Conservation (phyloP, 2,797 vertebrate genomes). For the Muscicapa comitata region DNA sequence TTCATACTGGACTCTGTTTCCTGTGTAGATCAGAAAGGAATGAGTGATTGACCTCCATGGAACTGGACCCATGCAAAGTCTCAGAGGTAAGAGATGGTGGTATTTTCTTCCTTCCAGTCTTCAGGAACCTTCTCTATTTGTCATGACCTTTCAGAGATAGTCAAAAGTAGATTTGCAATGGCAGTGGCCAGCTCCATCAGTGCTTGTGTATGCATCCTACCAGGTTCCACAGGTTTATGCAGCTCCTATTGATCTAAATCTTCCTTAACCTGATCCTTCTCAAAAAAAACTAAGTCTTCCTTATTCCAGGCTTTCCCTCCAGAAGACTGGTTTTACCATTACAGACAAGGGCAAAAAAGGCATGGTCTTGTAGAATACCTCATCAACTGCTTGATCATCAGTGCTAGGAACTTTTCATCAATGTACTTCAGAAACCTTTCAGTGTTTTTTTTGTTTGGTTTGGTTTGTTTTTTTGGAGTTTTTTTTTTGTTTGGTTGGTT, state of each 20-base stretch:
- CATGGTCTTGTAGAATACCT: neutral
- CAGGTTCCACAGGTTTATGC: neutral
- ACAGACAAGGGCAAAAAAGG: neutral
- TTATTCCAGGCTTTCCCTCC: neutral
- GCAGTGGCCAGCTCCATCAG: accelerated
- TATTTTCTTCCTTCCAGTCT: neutral
- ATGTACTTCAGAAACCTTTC: accelerated
- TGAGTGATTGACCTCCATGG: neutral
- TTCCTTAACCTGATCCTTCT: neutral
- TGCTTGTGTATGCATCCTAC: neutral
- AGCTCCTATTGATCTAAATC: neutral
- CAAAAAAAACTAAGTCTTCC: neutral
- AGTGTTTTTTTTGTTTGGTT: neutral
- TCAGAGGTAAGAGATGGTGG: neutral
- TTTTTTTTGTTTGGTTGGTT: neutral
- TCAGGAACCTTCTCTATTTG: neutral
- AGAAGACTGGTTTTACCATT: neutral
- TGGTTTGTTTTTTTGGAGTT: too few relatives aligned
- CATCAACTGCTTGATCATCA: neutral
- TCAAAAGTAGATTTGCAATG: neutral
- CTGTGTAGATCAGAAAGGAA: neutral
- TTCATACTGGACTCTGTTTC: neutral
- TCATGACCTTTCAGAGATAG: neutral
- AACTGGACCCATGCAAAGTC: neutral
- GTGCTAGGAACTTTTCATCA: neutral